Evolutionary conservation across 2,797 vertebrate species (phyloP), one percentile per base, ranked within the genome.

Genomic region (Spheniscus humboldti): DNA sequence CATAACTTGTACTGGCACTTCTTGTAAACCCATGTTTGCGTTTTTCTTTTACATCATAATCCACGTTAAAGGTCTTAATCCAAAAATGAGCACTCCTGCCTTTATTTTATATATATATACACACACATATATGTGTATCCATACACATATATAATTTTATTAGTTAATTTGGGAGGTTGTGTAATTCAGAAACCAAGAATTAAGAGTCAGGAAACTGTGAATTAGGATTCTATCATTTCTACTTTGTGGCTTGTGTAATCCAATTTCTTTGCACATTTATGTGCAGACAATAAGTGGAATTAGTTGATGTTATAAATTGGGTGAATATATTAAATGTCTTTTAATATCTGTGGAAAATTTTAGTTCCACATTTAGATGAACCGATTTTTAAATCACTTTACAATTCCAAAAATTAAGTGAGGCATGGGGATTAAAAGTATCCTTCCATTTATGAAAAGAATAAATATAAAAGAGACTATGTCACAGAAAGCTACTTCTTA

Each of bases 11-110:
- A 47, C 13, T 31, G 22, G 19, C 27, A 78, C 12, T 47, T 71
- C n/a, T 39, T 5, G 4, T 31, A 76, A 91, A 84, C 0, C 0
- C 9, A 28, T 0, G 0, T 71, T 59, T 59, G 10, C 5, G 1
- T 37, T 60, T 50, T 86, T 64, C 30, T 83, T 85, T 79, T 33
- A 63, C 20, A 53, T 74, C 12, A 52, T 1, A 0, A 67, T 50
- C 9, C 23, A 74, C 5, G 56, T 14, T 67, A 74, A 76, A 89
- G 9, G n/a, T 72, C 45, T 87, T 76, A 7, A 86, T 37, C 8
- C 18, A 87, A 82, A 90, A 85, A 23, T 22, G 90, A 86, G 5
- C 19, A 66, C 41, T 82, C 41, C 5, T 35, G 41, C 33, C 81
- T 81, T 78, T 25, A 43, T 48, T 52, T 68, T n/a, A 30, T 22